Evolutionary conservation across 2,888 invertebrate genomes (phyloP).

Genomic region (Cephus runcator): DNA sequence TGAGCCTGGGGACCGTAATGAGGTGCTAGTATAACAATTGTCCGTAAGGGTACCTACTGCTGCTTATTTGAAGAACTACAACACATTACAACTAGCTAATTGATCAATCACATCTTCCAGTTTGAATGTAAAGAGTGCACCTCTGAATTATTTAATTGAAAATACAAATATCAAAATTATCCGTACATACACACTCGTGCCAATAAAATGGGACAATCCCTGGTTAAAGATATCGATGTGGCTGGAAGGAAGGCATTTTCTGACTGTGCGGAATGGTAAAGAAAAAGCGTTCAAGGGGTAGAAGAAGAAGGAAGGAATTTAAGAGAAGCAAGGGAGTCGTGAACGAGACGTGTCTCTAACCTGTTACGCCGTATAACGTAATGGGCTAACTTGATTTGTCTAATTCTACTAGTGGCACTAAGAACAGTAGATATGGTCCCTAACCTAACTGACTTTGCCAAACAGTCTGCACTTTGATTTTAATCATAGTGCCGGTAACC

Average conservation of each 20-base stretch:
- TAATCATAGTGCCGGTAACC: conserved; percentile 23
- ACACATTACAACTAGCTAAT: no score
- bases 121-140: no score
- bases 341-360: conserved; percentile 18
- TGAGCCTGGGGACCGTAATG: not conserved
- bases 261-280: not conserved
- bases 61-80: no score
- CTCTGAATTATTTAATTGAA: conserved; percentile 1
- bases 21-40: not conserved
- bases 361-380: conserved; percentile 37
- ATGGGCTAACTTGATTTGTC: conserved; percentile 43
- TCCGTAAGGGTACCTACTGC: no score
- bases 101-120: not conserved
- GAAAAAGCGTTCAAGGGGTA: not conserved
- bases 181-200: not conserved
- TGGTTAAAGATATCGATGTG: not conserved
- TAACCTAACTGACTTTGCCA: conserved; percentile 29
- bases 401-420: conserved; percentile 37
- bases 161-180: not conserved
- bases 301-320: not conserved
- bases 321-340: not conserved
- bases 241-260: not conserved
- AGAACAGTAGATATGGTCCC: not conserved
- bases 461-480: conserved; percentile 30
- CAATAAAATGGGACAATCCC: not conserved